Evolutionary conservation across 2,888 invertebrate species (phyloP).

Genomic region (Eupelmus urozonus): DNA sequence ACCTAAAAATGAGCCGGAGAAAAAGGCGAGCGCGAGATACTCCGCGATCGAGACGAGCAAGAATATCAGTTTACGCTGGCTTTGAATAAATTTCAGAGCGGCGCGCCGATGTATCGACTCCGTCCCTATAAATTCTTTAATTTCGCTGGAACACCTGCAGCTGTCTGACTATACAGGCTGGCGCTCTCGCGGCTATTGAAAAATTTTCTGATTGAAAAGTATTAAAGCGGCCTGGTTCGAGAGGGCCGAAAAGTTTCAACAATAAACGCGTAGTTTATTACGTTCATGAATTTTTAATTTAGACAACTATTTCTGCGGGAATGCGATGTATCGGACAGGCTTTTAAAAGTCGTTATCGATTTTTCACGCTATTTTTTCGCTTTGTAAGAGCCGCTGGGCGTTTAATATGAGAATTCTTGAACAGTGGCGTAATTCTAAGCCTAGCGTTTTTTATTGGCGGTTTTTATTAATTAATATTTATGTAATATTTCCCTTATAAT

Average conservation of each 20-base stretch:
- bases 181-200: slow-evolving; percentile 8
- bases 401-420: too few relatives aligned
- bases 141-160: slow-evolving; percentile 34
- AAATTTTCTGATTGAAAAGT: slow-evolving; percentile 35
- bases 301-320: background rate
- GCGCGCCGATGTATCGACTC: slow-evolving; percentile 1
- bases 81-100: slow-evolving; percentile 38
- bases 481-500: background rate
- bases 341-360: background rate
- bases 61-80: slow-evolving; percentile 15
- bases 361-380: too few relatives aligned
- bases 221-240: background rate
- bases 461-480: background rate
- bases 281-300: slow-evolving; percentile 37
- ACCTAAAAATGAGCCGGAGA: slow-evolving; percentile 6
- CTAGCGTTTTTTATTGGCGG: background rate
- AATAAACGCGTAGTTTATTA: background rate
- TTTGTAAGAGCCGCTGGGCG: too few relatives aligned
- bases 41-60: background rate
- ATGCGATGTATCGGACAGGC: background rate
- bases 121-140: slow-evolving; percentile 46
- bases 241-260: background rate
- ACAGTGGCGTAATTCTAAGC: too few relatives aligned
- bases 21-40: background rate
- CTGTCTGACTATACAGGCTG: background rate